Percentiles rank a stretch among this genome's conserved stretches.
Evolutionary conservation across 1,140 invertebrate genomes (phyloP).

Genomic region (Gonioctena quinquepunctata): DNA sequence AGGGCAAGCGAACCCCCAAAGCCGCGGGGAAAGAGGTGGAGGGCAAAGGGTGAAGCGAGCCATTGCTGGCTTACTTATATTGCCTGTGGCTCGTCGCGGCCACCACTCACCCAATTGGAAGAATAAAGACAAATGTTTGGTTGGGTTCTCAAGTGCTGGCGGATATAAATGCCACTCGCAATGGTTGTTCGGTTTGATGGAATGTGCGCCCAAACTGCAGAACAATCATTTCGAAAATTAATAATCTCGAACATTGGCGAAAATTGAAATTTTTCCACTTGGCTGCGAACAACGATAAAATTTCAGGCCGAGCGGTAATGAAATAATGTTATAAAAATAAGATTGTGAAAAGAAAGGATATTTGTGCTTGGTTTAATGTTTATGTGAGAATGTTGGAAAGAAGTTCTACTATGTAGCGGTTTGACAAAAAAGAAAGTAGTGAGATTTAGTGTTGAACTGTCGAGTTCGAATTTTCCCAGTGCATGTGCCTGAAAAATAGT

Average conservation of each 20-base stretch:
- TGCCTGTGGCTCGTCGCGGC: slow-evolving; percentile 37
- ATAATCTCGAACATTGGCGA: slow-evolving; percentile 16
- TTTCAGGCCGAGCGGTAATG: background rate
- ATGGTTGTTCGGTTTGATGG: slow-evolving; percentile 53
- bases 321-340: too few species aligned
- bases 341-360: background rate
- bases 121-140: slow-evolving; percentile 58
- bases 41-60: background rate
- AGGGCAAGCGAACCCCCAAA: background rate
- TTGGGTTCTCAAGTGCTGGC: slow-evolving; percentile 49
- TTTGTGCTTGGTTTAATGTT: too few species aligned
- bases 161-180: slow-evolving; percentile 56
- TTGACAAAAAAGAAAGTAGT: too few species aligned
- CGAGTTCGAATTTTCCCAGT: too few species aligned
- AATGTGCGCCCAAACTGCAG: slow-evolving; percentile 44
- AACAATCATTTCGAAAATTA: slow-evolving; percentile 46
- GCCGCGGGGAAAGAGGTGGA: background rate
- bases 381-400: too few species aligned
- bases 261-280: slow-evolving; percentile 21
- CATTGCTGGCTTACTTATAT: slow-evolving; percentile 10
- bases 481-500: too few species aligned
- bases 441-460: too few species aligned
- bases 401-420: too few species aligned
- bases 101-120: slow-evolving; percentile 53
- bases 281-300: slow-evolving; percentile 13